These are phyloP conservation scores for Muscina levida DNA, from an alignment of 2,888 invertebrate species.

Conservation along the genomic window DNA sequence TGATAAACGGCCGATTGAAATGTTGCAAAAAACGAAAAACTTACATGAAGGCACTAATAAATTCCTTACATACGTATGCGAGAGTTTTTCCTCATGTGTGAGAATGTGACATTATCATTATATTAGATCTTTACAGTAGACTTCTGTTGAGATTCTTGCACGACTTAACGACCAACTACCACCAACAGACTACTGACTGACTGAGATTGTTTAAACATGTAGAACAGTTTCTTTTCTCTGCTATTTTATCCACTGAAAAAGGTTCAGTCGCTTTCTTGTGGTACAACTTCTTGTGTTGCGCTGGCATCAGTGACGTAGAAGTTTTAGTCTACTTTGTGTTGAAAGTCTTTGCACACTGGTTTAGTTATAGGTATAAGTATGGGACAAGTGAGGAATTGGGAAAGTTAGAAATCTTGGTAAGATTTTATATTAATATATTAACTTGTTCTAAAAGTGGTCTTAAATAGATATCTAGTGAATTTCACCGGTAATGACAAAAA, in stretches of 20 bases:
- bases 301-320: background rate
- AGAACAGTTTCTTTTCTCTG: slow-evolving; percentile 31
- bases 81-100: background rate
- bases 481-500: no score
- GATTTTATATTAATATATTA: no score
- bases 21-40: slow-evolving; percentile 46
- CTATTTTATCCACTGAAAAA: slow-evolving; percentile 25
- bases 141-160: background rate
- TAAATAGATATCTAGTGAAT: no score
- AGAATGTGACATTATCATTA: slow-evolving; percentile 48
- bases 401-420: no score
- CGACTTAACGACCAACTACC: background rate
- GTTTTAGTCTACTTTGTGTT: background rate
- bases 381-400: background rate
- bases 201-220: slow-evolving; percentile 33
- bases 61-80: slow-evolving; percentile 24
- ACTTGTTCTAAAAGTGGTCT: no score
- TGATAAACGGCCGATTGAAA: slow-evolving; percentile 41
- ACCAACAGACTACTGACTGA: background rate
- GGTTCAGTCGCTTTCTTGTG: slow-evolving; percentile 1
- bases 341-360: background rate
- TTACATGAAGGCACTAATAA: slow-evolving; percentile 38
- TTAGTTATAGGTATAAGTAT: background rate
- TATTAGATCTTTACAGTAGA: slow-evolving; percentile 32
- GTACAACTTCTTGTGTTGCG: background rate